Base-by-base conservation (phyloP, 1,140 invertebrate genomes). In the Oryzaephilus surinamensis region DNA sequence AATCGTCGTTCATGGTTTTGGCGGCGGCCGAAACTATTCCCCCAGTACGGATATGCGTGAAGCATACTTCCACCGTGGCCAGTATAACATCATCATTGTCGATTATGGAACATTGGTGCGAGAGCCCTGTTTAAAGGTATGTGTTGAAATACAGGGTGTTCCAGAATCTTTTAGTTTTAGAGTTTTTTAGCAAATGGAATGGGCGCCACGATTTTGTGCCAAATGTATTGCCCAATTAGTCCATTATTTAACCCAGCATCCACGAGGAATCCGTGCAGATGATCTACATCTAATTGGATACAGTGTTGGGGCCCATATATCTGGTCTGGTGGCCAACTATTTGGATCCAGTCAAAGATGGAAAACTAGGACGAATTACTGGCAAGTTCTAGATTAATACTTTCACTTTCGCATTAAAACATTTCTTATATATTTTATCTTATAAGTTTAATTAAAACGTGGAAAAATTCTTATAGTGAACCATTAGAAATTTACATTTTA, bases 51-150 rank as follows among this genome's bases (percentile, higher is more conserved):
- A 88, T 61, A 71, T 88, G 57, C 65, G 84, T 32, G 73, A 80
- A 62, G 84, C 83, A 0, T 89, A 84, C 58, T 89, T 87, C 60
- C 67, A 71, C 17, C 67, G 75, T 40, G 83, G 84, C 33, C 71
- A 86, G 51, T 88, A 86, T 58, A 89, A 89, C 54, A 79, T 89
- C 32, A 83, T 89, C 48, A 84, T 89, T 30, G 83, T 87, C n/a
- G 82, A 89, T 65, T 87, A 87, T 58, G 76, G 76, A 26, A 69
- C 74, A 6, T 67, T 86, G n/a, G 84, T 85, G 2, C 76, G 78
- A 53, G 81, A 87, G 55, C 84, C 84, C 1, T 89, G 84, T 56
- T 66, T 89, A 2, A 77, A 79, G 37, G 53, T 55, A 53, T 44
- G 35, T 43, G 17, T 13, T 15, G 50, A 76, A 76, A 63, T n/a